A percentile compares a stretch with the other conserved stretches of the same genome.
Evolutionary conservation across 2,888 invertebrate genomes (phyloP).

Genomic region (Saturnia pavonia): DNA sequence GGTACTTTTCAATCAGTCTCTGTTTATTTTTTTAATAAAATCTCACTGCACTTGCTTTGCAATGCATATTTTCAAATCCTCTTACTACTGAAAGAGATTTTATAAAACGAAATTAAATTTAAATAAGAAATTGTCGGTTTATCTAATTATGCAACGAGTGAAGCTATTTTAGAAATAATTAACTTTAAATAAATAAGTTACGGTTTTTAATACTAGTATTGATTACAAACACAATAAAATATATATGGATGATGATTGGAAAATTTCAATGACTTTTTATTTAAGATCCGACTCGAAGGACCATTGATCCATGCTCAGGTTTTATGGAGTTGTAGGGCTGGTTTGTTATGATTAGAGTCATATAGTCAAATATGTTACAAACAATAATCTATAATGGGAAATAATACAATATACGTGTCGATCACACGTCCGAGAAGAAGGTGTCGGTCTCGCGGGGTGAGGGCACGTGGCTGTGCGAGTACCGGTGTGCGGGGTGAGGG

Average conservation of each 20-base stretch:
- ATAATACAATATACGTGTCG: too few relatives aligned
- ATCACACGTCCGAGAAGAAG: too few relatives aligned
- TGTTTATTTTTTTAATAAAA: slow-evolving; percentile 12
- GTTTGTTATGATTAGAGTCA: too few relatives aligned
- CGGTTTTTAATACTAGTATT: neutral
- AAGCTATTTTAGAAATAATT: neutral
- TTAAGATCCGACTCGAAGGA: too few relatives aligned
- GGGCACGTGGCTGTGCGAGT: too few relatives aligned
- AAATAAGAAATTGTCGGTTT: neutral
- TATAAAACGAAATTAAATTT: neutral
- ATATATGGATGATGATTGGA: neutral
- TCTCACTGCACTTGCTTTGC: neutral
- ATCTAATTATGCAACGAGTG: neutral
- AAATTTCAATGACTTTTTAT: too few relatives aligned
- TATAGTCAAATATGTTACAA: too few relatives aligned
- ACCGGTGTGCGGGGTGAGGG: too few relatives aligned
- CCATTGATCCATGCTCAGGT: too few relatives aligned
- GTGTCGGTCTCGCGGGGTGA: too few relatives aligned
- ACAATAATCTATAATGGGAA: too few relatives aligned
- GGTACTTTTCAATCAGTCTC: neutral
- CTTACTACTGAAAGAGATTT: neutral
- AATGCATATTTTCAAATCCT: neutral
- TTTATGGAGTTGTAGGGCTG: too few relatives aligned
- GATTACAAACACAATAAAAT: neutral
- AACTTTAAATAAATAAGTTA: neutral